These are phyloP conservation scores for Ornithoptera priamus DNA, from an alignment of 2,888 invertebrate species.

Conservation along the genomic window DNA sequence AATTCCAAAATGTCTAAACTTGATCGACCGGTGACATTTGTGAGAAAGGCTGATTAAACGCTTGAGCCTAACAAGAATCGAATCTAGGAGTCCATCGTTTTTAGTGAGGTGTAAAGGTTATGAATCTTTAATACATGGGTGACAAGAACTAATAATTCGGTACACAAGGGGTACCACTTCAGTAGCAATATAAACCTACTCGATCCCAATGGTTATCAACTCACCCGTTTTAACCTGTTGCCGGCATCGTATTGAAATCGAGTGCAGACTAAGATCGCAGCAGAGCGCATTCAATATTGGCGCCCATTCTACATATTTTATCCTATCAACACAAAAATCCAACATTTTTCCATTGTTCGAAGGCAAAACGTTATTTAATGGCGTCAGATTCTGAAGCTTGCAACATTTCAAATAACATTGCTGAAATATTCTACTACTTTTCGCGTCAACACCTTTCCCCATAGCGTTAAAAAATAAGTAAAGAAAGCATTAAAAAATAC, in stretches of 20 bases:
- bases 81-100: too few relatives aligned
- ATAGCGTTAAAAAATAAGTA: constrained; percentile 52
- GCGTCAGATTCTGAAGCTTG: constrained; percentile 72
- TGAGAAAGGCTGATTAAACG: too few relatives aligned
- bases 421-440: constrained; percentile 70
- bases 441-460: constrained; percentile 67
- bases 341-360: constrained; percentile 74
- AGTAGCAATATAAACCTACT: not conserved
- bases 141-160: too few relatives aligned
- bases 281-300: constrained; percentile 86
- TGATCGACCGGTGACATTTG: too few relatives aligned
- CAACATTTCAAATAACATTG: constrained; percentile 76
- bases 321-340: constrained; percentile 87
- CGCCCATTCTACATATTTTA: constrained; percentile 88
- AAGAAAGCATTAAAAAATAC: constrained; percentile 47
- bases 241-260: constrained; percentile 83
- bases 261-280: constrained; percentile 85
- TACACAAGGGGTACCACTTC: not conserved
- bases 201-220: constrained; percentile 7
- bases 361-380: constrained; percentile 63
- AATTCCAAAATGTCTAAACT: too few relatives aligned
- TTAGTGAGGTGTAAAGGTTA: too few relatives aligned
- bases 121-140: too few relatives aligned
- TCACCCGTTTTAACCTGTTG: constrained; percentile 71
- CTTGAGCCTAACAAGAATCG: too few relatives aligned